Evolutionary conservation across 2,888 invertebrate genomes (phyloP).

Genomic region (Xylophagus ater): DNA sequence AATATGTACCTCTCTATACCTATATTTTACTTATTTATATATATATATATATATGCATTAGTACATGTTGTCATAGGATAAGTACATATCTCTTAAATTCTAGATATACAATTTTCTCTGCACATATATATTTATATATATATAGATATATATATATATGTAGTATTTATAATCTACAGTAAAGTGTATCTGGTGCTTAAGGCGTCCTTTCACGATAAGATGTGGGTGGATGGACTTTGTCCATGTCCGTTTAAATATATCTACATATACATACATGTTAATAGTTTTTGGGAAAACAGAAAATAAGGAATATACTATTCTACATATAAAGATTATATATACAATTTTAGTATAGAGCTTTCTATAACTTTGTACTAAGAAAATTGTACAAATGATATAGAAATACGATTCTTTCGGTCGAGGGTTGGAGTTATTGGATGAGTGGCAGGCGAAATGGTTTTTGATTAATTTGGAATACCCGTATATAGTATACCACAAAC

Average conservation of each 20-base stretch:
- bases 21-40: neutral
- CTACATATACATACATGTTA: constrained; percentile 14
- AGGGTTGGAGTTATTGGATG: constrained; percentile 22
- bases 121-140: neutral
- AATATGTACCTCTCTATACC: constrained; percentile 7
- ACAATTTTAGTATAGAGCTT: no score
- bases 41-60: constrained; percentile 8
- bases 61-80: constrained; percentile 5
- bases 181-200: constrained; percentile 20
- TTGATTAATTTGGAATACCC: constrained; percentile 26
- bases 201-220: constrained; percentile 23
- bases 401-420: constrained; percentile 18
- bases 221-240: constrained; percentile 21
- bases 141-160: constrained; percentile 8
- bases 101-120: constrained; percentile 10
- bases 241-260: constrained; percentile 16
- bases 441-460: constrained; percentile 24
- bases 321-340: no score
- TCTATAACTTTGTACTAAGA: constrained; percentile 17
- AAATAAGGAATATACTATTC: no score
- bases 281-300: constrained; percentile 12
- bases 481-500: constrained; percentile 20
- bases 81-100: no score
- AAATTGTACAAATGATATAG: constrained; percentile 17
- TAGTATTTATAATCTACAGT: constrained; percentile 7